Conservation (phyloP, 2,797 vertebrate species). For the Coccyzus lansbergi region DNA sequence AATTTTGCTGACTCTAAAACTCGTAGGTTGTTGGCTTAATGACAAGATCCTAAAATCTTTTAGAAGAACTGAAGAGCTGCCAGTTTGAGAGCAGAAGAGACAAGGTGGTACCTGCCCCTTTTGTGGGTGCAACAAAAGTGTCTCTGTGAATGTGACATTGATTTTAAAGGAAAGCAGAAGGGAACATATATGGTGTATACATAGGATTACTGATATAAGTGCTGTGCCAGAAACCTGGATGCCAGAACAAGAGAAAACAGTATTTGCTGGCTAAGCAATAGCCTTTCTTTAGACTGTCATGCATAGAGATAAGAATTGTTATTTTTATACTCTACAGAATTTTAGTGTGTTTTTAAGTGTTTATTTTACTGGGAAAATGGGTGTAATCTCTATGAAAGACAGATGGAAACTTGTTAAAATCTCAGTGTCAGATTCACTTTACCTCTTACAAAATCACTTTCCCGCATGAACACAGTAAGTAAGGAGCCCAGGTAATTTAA, state of each 20-base stretch:
- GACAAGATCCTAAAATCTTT: neutral
- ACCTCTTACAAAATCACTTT: neutral
- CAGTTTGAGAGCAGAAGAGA: neutral
- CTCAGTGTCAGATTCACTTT: neutral
- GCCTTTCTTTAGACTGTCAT: neutral
- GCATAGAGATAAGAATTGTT: neutral
- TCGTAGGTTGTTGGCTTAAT: neutral
- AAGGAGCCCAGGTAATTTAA: neutral
- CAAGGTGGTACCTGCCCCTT: neutral
- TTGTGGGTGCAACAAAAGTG: neutral
- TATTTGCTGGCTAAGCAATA: neutral
- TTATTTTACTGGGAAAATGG: constrained; percentile 25
- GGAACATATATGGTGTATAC: neutral
- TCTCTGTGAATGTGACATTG: neutral
- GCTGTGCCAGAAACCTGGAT: neutral
- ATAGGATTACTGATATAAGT: neutral
- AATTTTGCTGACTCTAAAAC: neutral
- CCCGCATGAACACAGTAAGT: neutral
- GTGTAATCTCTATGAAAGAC: neutral
- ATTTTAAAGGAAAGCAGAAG: neutral
- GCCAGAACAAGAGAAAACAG: neutral
- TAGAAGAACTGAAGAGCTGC: neutral
- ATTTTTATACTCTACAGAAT: neutral
- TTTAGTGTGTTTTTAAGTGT: neutral
- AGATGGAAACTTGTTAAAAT: neutral